phyloP scores from a whole-genome alignment of 2,888 invertebrate genomes.

The Globia sparganii region DNA sequence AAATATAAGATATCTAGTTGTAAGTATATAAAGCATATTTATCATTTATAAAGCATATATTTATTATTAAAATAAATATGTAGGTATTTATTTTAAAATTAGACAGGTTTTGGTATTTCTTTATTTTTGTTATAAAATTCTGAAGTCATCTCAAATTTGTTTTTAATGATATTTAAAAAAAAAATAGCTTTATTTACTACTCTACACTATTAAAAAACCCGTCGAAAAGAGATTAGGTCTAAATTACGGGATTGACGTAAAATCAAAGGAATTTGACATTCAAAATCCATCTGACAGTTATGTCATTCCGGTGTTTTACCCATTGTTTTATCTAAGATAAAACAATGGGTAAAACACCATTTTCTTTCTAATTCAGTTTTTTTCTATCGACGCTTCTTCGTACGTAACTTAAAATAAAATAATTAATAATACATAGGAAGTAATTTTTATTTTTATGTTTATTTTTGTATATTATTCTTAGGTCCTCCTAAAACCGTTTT shows the following conservation, averaged over 20 bases:
- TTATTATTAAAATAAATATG: background rate
- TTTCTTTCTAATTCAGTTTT: no score
- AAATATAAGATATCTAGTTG: constrained; percentile 1
- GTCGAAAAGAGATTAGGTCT: no score
- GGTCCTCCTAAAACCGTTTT: background rate
- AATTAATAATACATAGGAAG: background rate
- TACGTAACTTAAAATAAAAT: background rate
- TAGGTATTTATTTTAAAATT: background rate
- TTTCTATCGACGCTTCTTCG: no score
- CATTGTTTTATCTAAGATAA: no score
- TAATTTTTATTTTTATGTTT: background rate
- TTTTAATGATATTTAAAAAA: background rate
- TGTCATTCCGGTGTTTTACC: no score
- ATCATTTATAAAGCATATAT: background rate
- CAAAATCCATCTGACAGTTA: no score
- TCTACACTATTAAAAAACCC: no score
- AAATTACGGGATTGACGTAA: background rate
- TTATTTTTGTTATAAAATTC: no score
- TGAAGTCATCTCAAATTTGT: no score
- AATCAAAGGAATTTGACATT: background rate
- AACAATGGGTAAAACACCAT: no score
- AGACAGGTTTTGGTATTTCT: background rate
- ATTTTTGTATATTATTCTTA: background rate
- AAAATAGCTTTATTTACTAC: no score
- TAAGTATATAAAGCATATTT: background rate